These are phyloP conservation scores for Halictus rubicundus DNA, from an alignment of 1,140 invertebrate genomes.

Conservation along the genomic window DNA sequence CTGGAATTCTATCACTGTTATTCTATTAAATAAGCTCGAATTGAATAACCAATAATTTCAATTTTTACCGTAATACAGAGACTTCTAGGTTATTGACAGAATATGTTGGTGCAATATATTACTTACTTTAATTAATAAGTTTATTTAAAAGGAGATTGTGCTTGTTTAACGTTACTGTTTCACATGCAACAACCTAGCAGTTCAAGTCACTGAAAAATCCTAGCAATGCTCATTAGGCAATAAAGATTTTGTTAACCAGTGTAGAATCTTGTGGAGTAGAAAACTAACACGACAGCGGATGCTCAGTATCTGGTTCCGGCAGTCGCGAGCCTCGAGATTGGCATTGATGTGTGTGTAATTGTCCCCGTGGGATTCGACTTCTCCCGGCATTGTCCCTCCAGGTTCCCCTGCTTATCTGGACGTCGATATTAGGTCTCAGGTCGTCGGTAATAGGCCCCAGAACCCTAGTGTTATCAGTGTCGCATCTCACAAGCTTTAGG, in stretches of 20 bases:
- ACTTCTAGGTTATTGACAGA: too few species aligned
- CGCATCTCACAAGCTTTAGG: neutral
- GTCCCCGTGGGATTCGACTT: neutral
- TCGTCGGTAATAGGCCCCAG: neutral
- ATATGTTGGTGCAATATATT: too few species aligned
- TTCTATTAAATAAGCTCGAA: too few species aligned
- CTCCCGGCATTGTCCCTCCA: neutral
- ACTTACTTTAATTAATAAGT: too few species aligned
- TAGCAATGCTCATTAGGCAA: too few species aligned
- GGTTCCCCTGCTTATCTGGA: neutral
- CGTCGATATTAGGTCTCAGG: constrained; percentile 3
- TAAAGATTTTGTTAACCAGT: neutral
- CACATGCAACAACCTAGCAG: too few species aligned
- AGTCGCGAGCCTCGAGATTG: neutral
- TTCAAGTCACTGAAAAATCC: too few species aligned
- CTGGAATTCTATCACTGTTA: too few species aligned
- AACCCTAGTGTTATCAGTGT: neutral
- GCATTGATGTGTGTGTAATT: neutral
- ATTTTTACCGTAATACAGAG: too few species aligned
- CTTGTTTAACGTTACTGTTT: too few species aligned
- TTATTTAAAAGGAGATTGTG: too few species aligned
- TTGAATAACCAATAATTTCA: too few species aligned
- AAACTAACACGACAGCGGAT: neutral
- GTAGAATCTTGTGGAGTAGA: neutral
- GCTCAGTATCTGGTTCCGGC: neutral